These are phyloP conservation scores for Amblyjoppa proteus DNA, from an alignment of 2,888 invertebrate species.

Conservation along the genomic window DNA sequence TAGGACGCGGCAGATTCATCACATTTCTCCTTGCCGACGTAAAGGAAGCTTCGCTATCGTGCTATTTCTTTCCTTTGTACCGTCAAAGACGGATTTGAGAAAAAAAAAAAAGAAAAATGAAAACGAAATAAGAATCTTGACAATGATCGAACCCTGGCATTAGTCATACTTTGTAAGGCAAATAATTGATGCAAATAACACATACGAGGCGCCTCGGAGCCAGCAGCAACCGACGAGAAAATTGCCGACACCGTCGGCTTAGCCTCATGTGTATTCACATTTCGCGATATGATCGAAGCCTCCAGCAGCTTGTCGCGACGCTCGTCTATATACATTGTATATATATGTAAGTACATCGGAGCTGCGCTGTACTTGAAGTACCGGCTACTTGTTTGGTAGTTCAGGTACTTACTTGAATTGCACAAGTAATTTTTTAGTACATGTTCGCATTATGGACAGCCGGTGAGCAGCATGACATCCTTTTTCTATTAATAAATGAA, in stretches of 20 bases:
- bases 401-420: too few relatives aligned
- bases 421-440: too few relatives aligned
- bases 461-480: too few relatives aligned
- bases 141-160: background rate
- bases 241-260: conserved; percentile 32
- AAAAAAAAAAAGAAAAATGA: background rate
- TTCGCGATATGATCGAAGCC: conserved; percentile 3
- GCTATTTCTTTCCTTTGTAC: background rate
- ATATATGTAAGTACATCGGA: background rate
- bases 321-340: background rate
- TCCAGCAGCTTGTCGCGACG: conserved; percentile 11
- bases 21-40: conserved; percentile 3
- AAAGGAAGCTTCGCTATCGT: background rate
- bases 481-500: too few relatives aligned
- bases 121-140: background rate
- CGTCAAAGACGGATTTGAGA: background rate
- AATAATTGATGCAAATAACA: conserved; percentile 15
- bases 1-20: conserved; percentile 14
- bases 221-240: conserved; percentile 17
- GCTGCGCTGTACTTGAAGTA: too few relatives aligned
- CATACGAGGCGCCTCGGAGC: background rate
- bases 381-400: too few relatives aligned
- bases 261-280: conserved; percentile 24
- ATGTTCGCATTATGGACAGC: too few relatives aligned
- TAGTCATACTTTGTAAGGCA: background rate